These are phyloP conservation scores for Rhincodon typus DNA, from an alignment of 2,797 vertebrate genomes.

Conservation along the genomic window DNA sequence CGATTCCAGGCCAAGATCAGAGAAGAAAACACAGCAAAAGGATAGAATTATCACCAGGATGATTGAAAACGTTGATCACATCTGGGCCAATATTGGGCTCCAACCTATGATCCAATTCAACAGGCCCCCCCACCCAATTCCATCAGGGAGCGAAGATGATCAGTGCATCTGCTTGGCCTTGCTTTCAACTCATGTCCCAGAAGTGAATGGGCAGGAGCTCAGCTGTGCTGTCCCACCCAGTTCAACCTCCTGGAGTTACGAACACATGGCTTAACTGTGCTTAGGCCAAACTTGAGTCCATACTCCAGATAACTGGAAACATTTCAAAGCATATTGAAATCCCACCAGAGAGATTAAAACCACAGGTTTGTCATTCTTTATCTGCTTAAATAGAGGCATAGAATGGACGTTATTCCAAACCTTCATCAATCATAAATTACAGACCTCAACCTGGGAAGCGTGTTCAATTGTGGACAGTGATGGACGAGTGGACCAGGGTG, in stretches of 20 bases:
- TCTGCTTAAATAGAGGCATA: background rate
- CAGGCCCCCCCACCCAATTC: background rate
- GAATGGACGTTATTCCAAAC: background rate
- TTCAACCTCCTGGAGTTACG: background rate
- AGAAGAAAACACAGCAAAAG: background rate
- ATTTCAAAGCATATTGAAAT: background rate
- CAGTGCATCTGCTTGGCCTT: background rate
- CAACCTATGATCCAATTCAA: background rate
- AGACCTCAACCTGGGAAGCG: background rate
- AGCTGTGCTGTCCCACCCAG: background rate
- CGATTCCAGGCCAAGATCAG: background rate
- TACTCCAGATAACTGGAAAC: background rate
- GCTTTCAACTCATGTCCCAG: background rate
- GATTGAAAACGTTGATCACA: slow-evolving; percentile 2
- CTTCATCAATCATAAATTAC: background rate
- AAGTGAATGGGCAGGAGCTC: background rate
- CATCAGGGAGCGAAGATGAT: background rate
- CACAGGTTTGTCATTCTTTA: background rate
- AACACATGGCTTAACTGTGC: background rate
- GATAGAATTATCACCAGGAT: background rate
- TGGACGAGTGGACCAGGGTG: background rate
- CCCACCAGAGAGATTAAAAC: background rate
- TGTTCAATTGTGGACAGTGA: background rate
- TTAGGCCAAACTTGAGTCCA: background rate
- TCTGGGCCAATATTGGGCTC: background rate